phyloP scores from a whole-genome alignment of 2,797 vertebrate species.

The Carapus acus region DNA sequence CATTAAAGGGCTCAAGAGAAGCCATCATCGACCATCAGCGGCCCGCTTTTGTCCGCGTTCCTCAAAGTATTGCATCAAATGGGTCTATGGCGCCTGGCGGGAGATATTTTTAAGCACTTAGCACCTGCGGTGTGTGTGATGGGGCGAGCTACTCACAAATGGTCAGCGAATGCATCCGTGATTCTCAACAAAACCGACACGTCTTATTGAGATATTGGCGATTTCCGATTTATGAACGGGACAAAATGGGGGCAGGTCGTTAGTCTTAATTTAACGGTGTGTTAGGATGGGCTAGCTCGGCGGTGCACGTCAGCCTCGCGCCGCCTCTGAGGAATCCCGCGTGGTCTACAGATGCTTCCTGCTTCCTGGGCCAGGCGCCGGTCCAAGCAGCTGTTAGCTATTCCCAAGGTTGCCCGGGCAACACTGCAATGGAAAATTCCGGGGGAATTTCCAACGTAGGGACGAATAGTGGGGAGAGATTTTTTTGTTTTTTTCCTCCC shows the following conservation, averaged over 20 bases:
- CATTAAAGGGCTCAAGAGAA: conserved; percentile 42
- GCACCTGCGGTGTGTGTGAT: conserved; percentile 14
- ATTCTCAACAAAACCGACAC: conserved; percentile 8
- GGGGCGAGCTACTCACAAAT: conserved; percentile 7
- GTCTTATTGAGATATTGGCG: neutral
- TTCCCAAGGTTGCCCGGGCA: conserved; percentile 60
- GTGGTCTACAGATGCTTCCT: conserved; percentile 48
- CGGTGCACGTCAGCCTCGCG: too few relatives aligned
- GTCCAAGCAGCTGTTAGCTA: conserved; percentile 66
- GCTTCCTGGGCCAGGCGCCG: conserved; percentile 30
- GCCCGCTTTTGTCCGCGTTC: conserved; percentile 24
- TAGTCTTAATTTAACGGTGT: too few relatives aligned
- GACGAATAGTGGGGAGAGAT: conserved; percentile 27
- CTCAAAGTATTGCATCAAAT: conserved; percentile 32
- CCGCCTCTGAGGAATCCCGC: conserved; percentile 11
- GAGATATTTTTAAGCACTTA: conserved; percentile 32
- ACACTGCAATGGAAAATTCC: conserved; percentile 68
- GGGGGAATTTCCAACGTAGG: conserved; percentile 51
- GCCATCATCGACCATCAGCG: conserved; percentile 27
- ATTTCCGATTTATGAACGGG: neutral
- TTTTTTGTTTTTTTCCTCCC: conserved; percentile 8
- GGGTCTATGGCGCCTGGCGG: conserved; percentile 1
- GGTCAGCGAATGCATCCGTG: neutral
- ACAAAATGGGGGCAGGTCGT: too few relatives aligned
- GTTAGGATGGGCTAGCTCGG: too few relatives aligned